Base-by-base conservation (phyloP, 1,140 invertebrate species). In the Dreissena polymorpha region DNA sequence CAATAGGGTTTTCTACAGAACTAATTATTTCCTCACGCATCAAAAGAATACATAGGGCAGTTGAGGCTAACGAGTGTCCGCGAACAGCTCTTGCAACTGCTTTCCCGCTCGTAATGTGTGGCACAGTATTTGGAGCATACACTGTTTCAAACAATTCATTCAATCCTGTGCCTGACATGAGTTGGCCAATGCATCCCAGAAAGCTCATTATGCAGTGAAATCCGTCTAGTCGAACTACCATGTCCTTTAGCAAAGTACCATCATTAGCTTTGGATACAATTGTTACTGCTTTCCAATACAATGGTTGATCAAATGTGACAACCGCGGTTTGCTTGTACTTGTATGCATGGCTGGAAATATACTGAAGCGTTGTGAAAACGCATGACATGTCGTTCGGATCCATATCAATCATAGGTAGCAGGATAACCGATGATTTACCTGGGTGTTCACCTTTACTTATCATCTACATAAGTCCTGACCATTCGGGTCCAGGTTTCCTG, bases 101-200 rank as follows among this genome's bases (percentile, higher is more conserved):
- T 87, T 93, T 89, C 29, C 92, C 90, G 72, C 51, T 74, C 63
- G 93, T 64, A 79, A 91, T 91, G 87, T 93, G 91, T 10, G 88
- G 84, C 50, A 90, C 88, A 60, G 84, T 87, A 68, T 87, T 84
- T 69, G 75, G 49, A 16, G 69, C 77, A 86, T 85, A 89, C 2
- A 88, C 50, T 21, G 68, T 75, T 71, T 89, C 84, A 8, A 88
- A 69, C 12, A 86, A 21, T 63, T 89, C 85, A 25, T 49, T 27
- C 10, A 89, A 65, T 10, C 87, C 87, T 69, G 84, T 74, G 14
- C 85, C 85, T 64, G 64, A 39, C 84, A 89, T 89, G 7, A 89
- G 29, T 53, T 87, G 53, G 25, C 86, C 84, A 65, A 89, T 89
- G 51, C 60, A 77, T 25, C 85, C 81, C 10, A 89, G 80, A 64